Percentiles rank a stretch among this genome's conserved stretches.
phyloP scores from a whole-genome alignment of 2,888 invertebrate species.

The Emmelina monodactyla region DNA sequence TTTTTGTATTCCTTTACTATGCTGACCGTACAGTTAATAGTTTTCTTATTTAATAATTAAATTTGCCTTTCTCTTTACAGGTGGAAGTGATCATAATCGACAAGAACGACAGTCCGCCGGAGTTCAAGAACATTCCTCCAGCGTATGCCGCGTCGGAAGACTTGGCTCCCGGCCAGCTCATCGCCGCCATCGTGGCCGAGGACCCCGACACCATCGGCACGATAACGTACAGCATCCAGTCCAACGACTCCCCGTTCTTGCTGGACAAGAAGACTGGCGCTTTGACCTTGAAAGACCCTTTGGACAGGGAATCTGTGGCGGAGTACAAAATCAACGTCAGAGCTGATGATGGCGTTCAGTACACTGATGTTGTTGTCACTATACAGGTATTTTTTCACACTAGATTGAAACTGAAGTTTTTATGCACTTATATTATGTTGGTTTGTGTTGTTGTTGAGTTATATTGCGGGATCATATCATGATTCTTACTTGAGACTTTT shows the following conservation, averaged over 20 bases:
- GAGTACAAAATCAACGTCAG: constrained; percentile 81
- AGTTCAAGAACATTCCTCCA: constrained; percentile 77
- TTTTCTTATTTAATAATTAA: constrained; percentile 1
- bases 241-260: constrained; percentile 73
- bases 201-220: constrained; percentile 88
- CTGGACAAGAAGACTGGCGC: constrained; percentile 77
- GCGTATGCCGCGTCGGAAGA: constrained; percentile 85
- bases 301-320: constrained; percentile 84
- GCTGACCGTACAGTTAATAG: too few relatives aligned
- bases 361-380: constrained; percentile 78
- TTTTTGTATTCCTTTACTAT: too few relatives aligned
- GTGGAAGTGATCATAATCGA: constrained; percentile 86
- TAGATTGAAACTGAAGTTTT: too few relatives aligned
- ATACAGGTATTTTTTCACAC: constrained; percentile 74
- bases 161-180: constrained; percentile 79
- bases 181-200: constrained; percentile 79
- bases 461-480: too few relatives aligned
- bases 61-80: constrained; percentile 64
- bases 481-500: too few relatives aligned
- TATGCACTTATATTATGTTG: too few relatives aligned
- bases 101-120: constrained; percentile 95
- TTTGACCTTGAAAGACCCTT: constrained; percentile 76
- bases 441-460: too few relatives aligned
- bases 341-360: constrained; percentile 89
- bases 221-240: constrained; percentile 76